Conservation (phyloP, 2,797 vertebrate genomes). For the Ctenopoma multispine region DNA sequence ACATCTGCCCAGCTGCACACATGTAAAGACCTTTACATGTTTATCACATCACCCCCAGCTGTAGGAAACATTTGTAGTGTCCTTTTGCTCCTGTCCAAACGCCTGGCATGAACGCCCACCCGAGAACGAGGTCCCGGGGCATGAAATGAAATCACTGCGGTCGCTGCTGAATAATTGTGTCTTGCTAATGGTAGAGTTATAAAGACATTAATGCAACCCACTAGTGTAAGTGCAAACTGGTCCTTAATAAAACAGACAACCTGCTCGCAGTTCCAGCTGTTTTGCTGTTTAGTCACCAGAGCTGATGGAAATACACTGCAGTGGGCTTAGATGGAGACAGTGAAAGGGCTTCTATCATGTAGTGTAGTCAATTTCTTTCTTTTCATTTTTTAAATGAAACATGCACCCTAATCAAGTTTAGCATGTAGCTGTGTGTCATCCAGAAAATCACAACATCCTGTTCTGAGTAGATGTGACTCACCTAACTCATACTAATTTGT, state of each 20-base stretch:
- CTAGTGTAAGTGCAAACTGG: slow-evolving; percentile 40
- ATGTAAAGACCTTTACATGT: not conserved
- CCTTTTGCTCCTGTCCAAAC: no score
- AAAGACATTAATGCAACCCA: slow-evolving; percentile 36
- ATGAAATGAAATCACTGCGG: slow-evolving; percentile 43
- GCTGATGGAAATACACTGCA: slow-evolving; percentile 24
- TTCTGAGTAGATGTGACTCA: slow-evolving; percentile 33
- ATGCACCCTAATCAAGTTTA: slow-evolving; percentile 30
- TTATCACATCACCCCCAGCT: not conserved
- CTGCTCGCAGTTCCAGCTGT: slow-evolving; percentile 22
- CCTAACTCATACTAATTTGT: slow-evolving; percentile 13
- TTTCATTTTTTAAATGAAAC: no score
- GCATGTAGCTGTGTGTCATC: slow-evolving; percentile 16
- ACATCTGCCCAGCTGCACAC: slow-evolving; percentile 55
- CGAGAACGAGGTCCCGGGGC: slow-evolving; percentile 47
- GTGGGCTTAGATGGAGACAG: slow-evolving; percentile 4
- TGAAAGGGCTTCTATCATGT: slow-evolving; percentile 12
- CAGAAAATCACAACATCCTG: slow-evolving; percentile 15
- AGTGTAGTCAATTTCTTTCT: slow-evolving; percentile 2
- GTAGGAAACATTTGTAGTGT: slow-evolving; percentile 20
- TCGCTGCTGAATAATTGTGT: slow-evolving; percentile 30
- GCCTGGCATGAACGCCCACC: not conserved
- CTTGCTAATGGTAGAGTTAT: slow-evolving; percentile 47
- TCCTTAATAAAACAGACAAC: slow-evolving; percentile 41
- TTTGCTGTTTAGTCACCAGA: slow-evolving; percentile 25